Evolutionary conservation across 2,888 invertebrate genomes (phyloP), one percentile per base, ranked within the genome.

Genomic region (Lymantria monacha): DNA sequence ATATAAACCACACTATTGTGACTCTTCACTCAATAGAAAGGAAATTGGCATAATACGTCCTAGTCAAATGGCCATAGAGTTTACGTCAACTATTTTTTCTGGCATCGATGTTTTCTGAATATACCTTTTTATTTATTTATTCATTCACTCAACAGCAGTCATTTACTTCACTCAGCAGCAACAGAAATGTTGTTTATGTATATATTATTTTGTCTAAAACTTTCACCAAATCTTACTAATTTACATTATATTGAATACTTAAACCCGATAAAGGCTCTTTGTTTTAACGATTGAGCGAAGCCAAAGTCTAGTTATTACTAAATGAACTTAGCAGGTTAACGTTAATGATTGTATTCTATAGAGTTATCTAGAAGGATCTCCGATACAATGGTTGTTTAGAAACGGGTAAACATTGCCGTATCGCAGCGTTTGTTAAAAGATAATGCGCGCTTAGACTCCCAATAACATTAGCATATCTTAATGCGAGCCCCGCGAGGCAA

Each of bases 391-490:
- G 69, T 63, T 66, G 69, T 70, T 70, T 72, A 66, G 70, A 74
- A 66, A 66, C 61, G 60, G 59, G 74, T 67, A 71, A 78, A 71
- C 71, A 70, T 68, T 67, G 54, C 56, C 55, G 72, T 78, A 80
- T 80, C 79, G 67, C 63, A 49, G 65, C 61, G 55, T 64, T 69
- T 77, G 76, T 78, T 79, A 76, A 74, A 74, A 80, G 83, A 83
- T 83, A 83, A 81, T 75, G 66, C 75, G 54, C 59, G 74, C 68
- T 71, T 76, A 72, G 66, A 73, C 78, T 74, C 76, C 76, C 79
- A 74, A 83, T 85, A 81, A 79, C 81, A 85, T 86, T 86, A 77
- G 83, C 86, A 86, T 86, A 86, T 86, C 83, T 83, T 82, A 85
- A 85, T 83, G 80, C 80, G 72, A 55, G 49, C 64, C 63, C 60